A percentile compares a stretch with the other conserved stretches of the same genome.
These are phyloP conservation scores for Cabera pusaria DNA, from an alignment of 2,888 invertebrate species.

Conservation along the genomic window DNA sequence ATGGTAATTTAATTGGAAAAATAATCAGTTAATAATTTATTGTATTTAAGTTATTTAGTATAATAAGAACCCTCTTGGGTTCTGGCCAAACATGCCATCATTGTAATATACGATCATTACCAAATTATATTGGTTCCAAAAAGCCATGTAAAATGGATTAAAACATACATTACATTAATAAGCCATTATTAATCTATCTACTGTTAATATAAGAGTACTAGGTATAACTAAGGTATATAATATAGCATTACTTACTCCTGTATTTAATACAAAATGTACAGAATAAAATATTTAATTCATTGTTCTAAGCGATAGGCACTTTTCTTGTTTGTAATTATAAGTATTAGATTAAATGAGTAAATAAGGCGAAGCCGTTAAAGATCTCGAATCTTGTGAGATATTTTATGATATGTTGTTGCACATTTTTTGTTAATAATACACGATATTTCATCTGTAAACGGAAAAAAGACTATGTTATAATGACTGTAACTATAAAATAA, in stretches of 20 bases:
- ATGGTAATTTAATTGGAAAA: too few species aligned
- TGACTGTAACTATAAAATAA: conserved; percentile 62
- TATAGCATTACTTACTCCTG: conserved; percentile 27
- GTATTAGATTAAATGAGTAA: conserved; percentile 31
- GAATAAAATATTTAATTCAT: conserved; percentile 40
- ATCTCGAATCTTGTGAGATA: conserved; percentile 26
- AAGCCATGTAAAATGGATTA: too few species aligned
- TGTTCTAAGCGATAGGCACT: conserved; percentile 45
- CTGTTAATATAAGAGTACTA: conserved; percentile 19
- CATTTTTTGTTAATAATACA: conserved; percentile 56
- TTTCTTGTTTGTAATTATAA: conserved; percentile 53
- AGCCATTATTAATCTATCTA: too few species aligned
- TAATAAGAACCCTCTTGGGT: too few species aligned
- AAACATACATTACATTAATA: too few species aligned
- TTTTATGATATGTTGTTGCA: conserved; percentile 58
- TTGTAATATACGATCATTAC: too few species aligned
- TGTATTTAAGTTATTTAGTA: too few species aligned
- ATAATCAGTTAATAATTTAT: too few species aligned
- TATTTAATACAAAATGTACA: conserved; percentile 62
- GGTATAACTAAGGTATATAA: conserved; percentile 9
- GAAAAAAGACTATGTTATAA: conserved; percentile 57
- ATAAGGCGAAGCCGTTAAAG: conserved; percentile 52
- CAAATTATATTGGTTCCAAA: too few species aligned
- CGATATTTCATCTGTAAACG: conserved; percentile 56
- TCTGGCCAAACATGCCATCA: too few species aligned